These are phyloP conservation scores for Cantharis nigra DNA, from an alignment of 2,888 invertebrate species.

Conservation along the genomic window DNA sequence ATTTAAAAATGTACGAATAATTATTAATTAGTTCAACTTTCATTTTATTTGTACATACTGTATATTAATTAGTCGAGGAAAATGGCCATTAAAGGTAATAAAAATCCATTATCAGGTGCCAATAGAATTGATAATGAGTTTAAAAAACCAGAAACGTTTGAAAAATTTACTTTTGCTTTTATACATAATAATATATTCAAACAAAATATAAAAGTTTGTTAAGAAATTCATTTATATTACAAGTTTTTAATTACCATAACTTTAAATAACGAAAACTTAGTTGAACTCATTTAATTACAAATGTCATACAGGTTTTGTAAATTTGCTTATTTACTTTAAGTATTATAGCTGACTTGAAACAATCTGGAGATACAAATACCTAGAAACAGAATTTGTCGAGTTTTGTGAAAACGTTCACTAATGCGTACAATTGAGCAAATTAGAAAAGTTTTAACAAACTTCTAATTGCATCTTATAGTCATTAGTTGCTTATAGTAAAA, in stretches of 20 bases:
- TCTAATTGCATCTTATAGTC: not conserved
- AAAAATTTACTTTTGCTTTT: too few relatives aligned
- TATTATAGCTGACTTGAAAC: not conserved
- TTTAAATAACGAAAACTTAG: not conserved
- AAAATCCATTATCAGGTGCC: too few relatives aligned
- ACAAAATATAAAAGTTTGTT: not conserved
- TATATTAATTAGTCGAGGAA: too few relatives aligned
- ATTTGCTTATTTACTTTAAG: not conserved
- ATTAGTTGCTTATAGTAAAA: not conserved
- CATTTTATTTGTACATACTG: too few relatives aligned
- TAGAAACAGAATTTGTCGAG: not conserved
- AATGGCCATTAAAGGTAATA: too few relatives aligned
- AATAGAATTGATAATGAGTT: too few relatives aligned
- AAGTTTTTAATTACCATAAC: not conserved
- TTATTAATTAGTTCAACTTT: too few relatives aligned
- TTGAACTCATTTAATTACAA: not conserved
- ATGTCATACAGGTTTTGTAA: not conserved
- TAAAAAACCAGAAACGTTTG: too few relatives aligned
- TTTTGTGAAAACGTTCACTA: slow-evolving; percentile 1
- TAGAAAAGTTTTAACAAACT: slow-evolving; percentile 1
- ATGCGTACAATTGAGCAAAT: slow-evolving; percentile 4
- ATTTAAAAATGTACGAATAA: not conserved
- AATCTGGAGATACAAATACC: not conserved
- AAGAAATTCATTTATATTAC: not conserved
- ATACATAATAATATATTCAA: not conserved